A percentile compares a stretch with the other conserved stretches of the same genome.
Evolutionary conservation across 2,888 invertebrate species (phyloP).

Genomic region (Amaurobius ferox): DNA sequence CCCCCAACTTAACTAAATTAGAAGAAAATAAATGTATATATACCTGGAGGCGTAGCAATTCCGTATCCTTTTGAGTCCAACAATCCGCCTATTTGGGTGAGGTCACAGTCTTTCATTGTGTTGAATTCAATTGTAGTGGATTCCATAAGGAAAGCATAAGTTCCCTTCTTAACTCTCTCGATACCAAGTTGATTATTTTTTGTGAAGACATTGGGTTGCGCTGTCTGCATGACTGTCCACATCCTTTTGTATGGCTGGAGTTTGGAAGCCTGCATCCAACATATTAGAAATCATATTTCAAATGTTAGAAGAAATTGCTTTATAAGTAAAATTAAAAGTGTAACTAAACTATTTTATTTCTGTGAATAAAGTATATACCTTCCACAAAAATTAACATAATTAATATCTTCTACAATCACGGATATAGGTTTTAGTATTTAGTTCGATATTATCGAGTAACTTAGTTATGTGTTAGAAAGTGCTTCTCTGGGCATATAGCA

Average conservation of each 20-base stretch:
- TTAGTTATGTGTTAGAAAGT: no score
- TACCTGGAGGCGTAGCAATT: constrained; percentile 94
- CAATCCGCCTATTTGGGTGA: constrained; percentile 79
- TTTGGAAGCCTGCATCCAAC: constrained; percentile 83
- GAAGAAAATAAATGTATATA: constrained; percentile 75
- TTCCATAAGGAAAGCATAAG: constrained; percentile 80
- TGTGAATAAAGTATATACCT: no score
- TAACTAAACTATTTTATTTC: no score
- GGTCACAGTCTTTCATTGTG: constrained; percentile 78
- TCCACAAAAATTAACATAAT: no score
- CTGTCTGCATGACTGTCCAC: constrained; percentile 79
- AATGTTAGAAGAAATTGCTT: no score
- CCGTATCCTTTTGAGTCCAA: constrained; percentile 92
- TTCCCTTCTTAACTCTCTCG: constrained; percentile 78
- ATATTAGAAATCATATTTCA: no score
- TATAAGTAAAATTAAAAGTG: no score
- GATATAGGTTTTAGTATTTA: no score
- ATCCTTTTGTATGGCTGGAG: constrained; percentile 83
- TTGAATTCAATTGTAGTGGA: constrained; percentile 79
- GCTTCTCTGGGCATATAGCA: no score
- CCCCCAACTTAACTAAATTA: no score
- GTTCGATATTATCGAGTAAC: no score
- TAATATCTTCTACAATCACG: no score
- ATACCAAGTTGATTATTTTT: constrained; percentile 83
- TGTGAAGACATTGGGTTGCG: constrained; percentile 78